phyloP scores from a whole-genome alignment of 2,113 vertebrate species.

The Ginglymostoma cirratum region DNA sequence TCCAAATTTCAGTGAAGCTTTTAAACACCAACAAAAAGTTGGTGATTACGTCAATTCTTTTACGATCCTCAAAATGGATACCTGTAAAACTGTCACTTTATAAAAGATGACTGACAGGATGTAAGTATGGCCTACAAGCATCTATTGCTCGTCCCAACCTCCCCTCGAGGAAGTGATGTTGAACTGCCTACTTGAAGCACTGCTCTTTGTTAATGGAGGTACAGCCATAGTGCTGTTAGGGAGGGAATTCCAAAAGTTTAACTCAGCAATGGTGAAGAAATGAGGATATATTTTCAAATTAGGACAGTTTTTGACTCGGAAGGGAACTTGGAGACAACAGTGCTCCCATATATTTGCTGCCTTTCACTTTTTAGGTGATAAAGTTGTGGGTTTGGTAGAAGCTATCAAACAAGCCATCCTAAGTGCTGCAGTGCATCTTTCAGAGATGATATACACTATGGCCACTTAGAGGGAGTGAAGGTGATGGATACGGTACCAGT shows the following conservation, averaged over 20 bases:
- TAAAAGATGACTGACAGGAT: neutral
- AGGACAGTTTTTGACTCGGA: neutral
- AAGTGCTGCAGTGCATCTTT: neutral
- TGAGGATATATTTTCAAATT: neutral
- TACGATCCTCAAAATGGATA: neutral
- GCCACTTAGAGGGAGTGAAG: neutral
- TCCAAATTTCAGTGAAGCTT: neutral
- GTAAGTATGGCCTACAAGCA: neutral
- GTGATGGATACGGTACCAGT: neutral
- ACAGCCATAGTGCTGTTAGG: neutral
- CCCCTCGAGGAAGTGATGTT: neutral
- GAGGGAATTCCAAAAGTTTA: neutral
- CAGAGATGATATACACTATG: neutral
- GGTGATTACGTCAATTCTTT: neutral
- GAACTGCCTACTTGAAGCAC: neutral
- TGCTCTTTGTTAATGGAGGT: neutral
- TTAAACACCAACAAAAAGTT: neutral
- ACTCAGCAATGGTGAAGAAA: neutral
- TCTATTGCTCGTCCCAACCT: neutral
- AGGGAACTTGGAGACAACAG: neutral
- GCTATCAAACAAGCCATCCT: neutral
- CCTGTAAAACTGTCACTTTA: neutral
- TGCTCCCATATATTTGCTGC: neutral
- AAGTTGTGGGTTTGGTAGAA: neutral
- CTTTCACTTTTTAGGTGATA: neutral